Evolutionary conservation across 2,113 vertebrate genomes (phyloP).

Genomic region (Murina feae): DNA sequence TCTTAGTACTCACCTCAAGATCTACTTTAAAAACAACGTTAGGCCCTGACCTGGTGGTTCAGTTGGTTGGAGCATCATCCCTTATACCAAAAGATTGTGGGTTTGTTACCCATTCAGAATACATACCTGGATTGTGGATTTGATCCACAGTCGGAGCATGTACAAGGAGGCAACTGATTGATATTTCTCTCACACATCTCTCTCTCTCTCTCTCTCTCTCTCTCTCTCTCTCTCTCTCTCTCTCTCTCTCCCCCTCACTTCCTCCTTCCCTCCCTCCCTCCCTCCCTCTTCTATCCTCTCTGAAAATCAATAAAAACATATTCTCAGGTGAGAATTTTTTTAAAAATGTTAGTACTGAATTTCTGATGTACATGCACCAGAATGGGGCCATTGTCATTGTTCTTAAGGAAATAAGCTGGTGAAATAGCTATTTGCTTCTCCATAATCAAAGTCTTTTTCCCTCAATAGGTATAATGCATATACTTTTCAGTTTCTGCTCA

Average conservation of each 20-base stretch:
- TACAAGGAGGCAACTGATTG: neutral
- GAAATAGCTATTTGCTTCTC: neutral
- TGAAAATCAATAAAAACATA: neutral
- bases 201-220: neutral
- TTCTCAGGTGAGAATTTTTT: neutral
- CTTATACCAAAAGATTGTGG: neutral
- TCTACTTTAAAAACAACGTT: neutral
- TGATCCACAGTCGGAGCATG: neutral
- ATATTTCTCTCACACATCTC: neutral
- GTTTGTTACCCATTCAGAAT: neutral
- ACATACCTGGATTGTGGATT: neutral
- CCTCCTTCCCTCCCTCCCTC: too few species aligned
- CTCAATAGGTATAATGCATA: conserved; percentile 27
- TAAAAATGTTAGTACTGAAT: neutral
- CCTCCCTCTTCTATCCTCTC: neutral
- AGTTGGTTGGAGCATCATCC: neutral
- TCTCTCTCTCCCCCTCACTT: neutral
- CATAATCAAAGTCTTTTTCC: neutral
- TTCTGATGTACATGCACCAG: neutral
- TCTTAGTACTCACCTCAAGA: conserved; percentile 8
- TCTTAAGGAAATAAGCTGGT: neutral
- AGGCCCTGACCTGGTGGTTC: neutral
- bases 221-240: too few species aligned
- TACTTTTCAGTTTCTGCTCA: conserved; percentile 21
- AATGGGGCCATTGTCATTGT: neutral